Evolutionary conservation across 2,797 vertebrate species (phyloP), one percentile per base, ranked within the genome.

Genomic region (Megaceryle alcyon): DNA sequence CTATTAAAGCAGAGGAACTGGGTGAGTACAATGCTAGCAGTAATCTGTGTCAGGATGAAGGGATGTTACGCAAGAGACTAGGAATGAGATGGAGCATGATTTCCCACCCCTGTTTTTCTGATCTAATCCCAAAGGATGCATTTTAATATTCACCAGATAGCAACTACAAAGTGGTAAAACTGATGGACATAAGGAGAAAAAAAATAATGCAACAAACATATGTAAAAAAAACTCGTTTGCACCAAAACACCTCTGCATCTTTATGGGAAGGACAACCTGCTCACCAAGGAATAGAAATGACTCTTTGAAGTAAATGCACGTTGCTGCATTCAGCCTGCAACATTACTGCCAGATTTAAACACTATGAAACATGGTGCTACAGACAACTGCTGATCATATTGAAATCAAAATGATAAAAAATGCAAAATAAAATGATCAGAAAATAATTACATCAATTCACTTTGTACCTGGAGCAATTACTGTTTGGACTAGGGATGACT

Each of bases 1-100:
- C 96, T 96, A 94, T 97, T 97, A 97, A 96, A 94, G 95, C 90
- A 96, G 96, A 92, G 83, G 91, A 90, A 88, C 54, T 35, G 89
- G 91, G 83, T 2, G 35, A 96, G 94, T 53, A 95, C 90, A 85
- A 83, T 89, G 77, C 80, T 77, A 71, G 78, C 92, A 93, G 91
- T 86, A 96, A 98, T 97, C 95, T 95, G 77, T 93, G 81, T 86
- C 92, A 92, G 86, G 81, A 88, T 92, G 92, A 90, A 89, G 94
- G 65, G 63, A 63, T 65, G 25, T 48, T 77, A 66, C 3, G 23
- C 77, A 48, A 71, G 87, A 95, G 76, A 83, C 37, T 11, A 68
- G 60, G 66, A 80, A 60, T 65, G 94, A 91, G 82, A 94, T 29
- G 39, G 56, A 80, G 53, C 2, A 5, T 2, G 53, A 69, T 56